Evolutionary conservation across 2,797 vertebrate species (phyloP).

Genomic region (Podarcis lilfordi): DNA sequence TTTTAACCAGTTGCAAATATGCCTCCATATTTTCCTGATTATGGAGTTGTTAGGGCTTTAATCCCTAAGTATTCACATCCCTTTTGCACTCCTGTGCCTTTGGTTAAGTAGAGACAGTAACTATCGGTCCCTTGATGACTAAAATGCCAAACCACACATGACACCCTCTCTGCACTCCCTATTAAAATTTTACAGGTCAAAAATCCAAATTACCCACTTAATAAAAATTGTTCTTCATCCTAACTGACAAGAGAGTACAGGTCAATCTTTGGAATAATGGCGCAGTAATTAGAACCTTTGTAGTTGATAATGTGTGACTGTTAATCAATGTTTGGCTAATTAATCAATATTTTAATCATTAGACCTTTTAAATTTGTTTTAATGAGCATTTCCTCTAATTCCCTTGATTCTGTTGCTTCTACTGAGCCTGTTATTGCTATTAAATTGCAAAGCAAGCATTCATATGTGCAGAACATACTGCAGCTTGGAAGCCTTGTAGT

Average conservation of each 20-base stretch:
- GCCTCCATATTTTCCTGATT: slow-evolving; percentile 32
- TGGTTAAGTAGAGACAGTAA: slow-evolving; percentile 94
- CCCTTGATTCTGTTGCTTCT: slow-evolving; percentile 86
- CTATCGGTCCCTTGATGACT: slow-evolving; percentile 91
- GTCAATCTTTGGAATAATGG: slow-evolving; percentile 93
- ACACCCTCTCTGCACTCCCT: slow-evolving; percentile 89
- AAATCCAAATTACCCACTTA: slow-evolving; percentile 97
- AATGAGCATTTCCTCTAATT: slow-evolving; percentile 95
- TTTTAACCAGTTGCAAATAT: neutral
- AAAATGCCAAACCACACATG: slow-evolving; percentile 91
- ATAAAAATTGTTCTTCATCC: slow-evolving; percentile 97
- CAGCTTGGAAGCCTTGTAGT: slow-evolving; percentile 44
- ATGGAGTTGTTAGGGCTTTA: slow-evolving; percentile 71
- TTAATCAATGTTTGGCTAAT: slow-evolving; percentile 99
- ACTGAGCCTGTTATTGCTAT: slow-evolving; percentile 83
- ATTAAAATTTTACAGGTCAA: slow-evolving; percentile 99
- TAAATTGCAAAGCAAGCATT: slow-evolving; percentile 81
- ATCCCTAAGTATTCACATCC: slow-evolving; percentile 80
- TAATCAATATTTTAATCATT: slow-evolving; percentile 99
- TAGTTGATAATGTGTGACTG: slow-evolving; percentile 98
- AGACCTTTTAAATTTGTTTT: slow-evolving; percentile 91
- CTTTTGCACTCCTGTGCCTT: slow-evolving; percentile 82
- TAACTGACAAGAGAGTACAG: slow-evolving; percentile 92
- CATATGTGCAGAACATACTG: slow-evolving; percentile 44
- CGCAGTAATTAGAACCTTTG: slow-evolving; percentile 92